Base-by-base conservation (phyloP, 2,888 invertebrate species). In the Macrophya alboannulata region DNA sequence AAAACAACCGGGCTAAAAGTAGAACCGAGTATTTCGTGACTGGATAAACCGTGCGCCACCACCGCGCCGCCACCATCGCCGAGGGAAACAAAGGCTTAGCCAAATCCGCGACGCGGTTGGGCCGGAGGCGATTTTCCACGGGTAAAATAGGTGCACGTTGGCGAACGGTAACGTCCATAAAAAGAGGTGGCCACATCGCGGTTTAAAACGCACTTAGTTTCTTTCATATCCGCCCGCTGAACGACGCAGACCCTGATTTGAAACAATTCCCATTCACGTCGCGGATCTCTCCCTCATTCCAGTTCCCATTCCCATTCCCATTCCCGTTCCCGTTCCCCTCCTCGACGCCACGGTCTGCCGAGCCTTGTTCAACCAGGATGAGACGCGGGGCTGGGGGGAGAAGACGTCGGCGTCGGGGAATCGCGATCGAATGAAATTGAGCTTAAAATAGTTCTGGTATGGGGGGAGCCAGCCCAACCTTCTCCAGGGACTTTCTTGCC, bases 191-290 rank as follows among this genome's bases (percentile, higher is more conserved):
- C 81, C 81, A 59, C 81, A 81, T 81, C 81, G 81, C 81, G 81
- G 81, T 81, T 81, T 81, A 81, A 81, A 81, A 81, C 81, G 81
- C 81, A 81, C 81, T 81, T 81, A 81, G 81, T 81, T 81, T 81
- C 81, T 81, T 72, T 74, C 84, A 76, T 62, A 71, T 84, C 76
- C 76, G 62, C 76, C 43, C 59, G 76, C 37, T 45, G 74, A 59
- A 86, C 84, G 86, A 86, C 87, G 86, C 68, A 62, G 62, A 87
- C 72, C 87, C 89, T 89, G 90, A 90, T 91, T 91, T 89, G 88
- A 82, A 88, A 89, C 90, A 88, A 91, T 92, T 92, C 88, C 90
- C 89, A 92, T 92, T 92, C 91, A 90, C 88, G 87, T 84, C 86
- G 89, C 86, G 86, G 85, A 83, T 85, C 84, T 85, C 71, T 81